A percentile compares a stretch with the other conserved stretches of the same genome.
Conservation (phyloP, 2,797 vertebrate genomes). For the Hippocampus kuda region DNA sequence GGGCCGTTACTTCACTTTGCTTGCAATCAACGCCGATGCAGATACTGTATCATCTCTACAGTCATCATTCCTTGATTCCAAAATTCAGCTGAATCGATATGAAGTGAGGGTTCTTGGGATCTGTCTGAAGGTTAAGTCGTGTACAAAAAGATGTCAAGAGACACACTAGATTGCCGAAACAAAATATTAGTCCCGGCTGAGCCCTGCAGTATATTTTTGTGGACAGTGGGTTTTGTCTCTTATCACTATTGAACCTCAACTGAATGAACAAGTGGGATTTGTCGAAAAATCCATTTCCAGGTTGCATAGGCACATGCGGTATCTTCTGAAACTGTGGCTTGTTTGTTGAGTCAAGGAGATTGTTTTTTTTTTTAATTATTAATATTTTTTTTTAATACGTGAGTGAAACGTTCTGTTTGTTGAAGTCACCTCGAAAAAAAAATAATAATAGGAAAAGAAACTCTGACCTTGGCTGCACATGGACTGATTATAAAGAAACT, state of each 20-base stretch:
- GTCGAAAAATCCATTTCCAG: neutral
- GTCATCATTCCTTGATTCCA: neutral
- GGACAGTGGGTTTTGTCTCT: neutral
- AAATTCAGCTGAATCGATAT: neutral
- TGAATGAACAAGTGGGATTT: neutral
- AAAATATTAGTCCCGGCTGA: neutral
- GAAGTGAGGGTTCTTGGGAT: neutral
- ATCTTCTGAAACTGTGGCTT: neutral
- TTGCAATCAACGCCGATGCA: neutral
- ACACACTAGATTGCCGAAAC: neutral
- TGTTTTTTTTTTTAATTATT: no score
- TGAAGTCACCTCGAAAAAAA: neutral
- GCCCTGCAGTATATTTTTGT: neutral
- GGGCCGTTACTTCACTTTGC: neutral
- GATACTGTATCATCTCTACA: neutral
- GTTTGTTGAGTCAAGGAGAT: neutral
- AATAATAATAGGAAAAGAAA: neutral
- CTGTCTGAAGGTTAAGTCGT: neutral
- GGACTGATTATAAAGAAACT: neutral
- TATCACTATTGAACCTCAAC: neutral
- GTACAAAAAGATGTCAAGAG: neutral
- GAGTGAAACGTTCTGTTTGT: neutral
- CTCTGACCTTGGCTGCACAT: neutral
- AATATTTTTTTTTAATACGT: neutral
- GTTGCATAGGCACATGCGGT: neutral